Evolutionary conservation across 2,797 vertebrate genomes (phyloP).

Genomic region (Hydrophis major): DNA sequence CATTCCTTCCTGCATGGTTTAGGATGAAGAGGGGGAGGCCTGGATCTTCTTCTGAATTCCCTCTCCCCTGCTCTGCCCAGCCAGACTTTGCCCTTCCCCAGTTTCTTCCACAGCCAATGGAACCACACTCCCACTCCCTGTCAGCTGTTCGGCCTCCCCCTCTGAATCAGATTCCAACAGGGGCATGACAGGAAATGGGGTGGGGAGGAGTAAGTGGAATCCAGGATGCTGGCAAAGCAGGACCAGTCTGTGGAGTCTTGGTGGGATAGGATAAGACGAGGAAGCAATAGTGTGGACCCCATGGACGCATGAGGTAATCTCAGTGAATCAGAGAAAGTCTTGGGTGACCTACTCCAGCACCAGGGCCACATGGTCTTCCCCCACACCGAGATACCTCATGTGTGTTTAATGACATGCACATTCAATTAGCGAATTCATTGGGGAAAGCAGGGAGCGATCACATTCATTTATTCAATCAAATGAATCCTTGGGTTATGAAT

Average conservation of each 20-base stretch:
- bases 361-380: neutral
- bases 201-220: neutral
- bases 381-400: neutral
- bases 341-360: neutral
- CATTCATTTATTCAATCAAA: neutral
- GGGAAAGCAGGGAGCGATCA: neutral
- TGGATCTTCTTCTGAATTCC: too few species aligned
- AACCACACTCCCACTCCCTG: too few species aligned
- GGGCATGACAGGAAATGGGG: neutral
- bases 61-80: too few species aligned
- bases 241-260: neutral
- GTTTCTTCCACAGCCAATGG: too few species aligned
- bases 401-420: neutral
- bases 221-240: neutral
- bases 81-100: too few species aligned
- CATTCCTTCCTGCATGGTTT: too few species aligned
- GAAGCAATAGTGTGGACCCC: neutral
- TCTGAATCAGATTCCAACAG: too few species aligned
- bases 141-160: too few species aligned
- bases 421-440: neutral
- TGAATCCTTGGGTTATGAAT: neutral
- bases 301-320: neutral
- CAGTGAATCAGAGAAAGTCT: neutral
- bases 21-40: too few species aligned
- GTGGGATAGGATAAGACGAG: neutral